These are phyloP conservation scores for Drosophila engyochracea DNA, from an alignment of 2,888 invertebrate species.

Conservation along the genomic window DNA sequence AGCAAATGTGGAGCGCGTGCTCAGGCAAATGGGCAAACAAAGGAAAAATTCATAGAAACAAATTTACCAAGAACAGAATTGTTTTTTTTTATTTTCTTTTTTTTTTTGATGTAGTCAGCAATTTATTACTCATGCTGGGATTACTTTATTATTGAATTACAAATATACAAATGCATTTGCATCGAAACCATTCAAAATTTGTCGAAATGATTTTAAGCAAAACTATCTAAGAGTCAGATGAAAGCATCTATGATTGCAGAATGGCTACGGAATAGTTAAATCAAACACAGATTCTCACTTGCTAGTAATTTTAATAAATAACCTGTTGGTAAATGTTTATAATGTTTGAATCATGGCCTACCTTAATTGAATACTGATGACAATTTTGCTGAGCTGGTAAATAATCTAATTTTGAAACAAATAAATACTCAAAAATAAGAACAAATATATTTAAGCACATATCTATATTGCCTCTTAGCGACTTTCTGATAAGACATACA, in stretches of 20 bases:
- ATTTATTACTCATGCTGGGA: neutral
- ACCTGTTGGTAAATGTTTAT: neutral
- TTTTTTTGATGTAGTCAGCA: neutral
- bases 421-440: neutral
- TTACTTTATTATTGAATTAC: too few species aligned
- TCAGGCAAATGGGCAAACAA: conserved; percentile 37
- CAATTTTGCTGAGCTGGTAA: neutral
- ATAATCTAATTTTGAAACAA: neutral
- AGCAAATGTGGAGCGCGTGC: conserved; percentile 61
- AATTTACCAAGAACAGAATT: conserved; percentile 19
- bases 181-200: neutral
- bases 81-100: neutral
- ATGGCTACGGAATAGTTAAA: neutral
- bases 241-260: neutral
- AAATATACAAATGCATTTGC: neutral
- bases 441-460: neutral
- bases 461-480: neutral
- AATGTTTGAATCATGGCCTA: neutral
- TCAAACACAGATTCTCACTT: neutral
- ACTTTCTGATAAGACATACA: neutral
- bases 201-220: neutral
- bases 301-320: neutral
- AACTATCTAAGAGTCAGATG: neutral
- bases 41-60: conserved; percentile 34
- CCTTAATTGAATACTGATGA: neutral